phyloP scores from a whole-genome alignment of 2,888 invertebrate species.

The Iphiclides podalirius region DNA sequence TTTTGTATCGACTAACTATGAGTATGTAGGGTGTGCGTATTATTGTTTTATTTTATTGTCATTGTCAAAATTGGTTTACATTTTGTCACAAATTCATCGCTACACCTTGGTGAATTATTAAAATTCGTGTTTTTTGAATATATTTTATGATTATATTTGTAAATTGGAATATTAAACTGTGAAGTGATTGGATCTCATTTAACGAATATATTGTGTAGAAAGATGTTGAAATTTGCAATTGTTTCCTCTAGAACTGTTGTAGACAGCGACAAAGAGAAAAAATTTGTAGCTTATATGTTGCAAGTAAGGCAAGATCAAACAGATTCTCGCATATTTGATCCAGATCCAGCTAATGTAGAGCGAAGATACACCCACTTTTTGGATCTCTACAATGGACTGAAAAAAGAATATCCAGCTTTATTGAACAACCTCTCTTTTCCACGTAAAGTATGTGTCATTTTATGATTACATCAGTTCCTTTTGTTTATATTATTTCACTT shows the following conservation, averaged over 20 bases:
- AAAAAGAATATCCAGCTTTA: constrained; percentile 77
- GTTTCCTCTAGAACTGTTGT: constrained; percentile 83
- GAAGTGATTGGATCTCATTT: background rate
- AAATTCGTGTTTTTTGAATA: background rate
- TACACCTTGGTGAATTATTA: background rate
- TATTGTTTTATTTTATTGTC: no score
- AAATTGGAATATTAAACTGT: background rate
- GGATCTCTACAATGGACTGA: constrained; percentile 81
- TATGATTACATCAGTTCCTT: constrained; percentile 9
- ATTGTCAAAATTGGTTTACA: no score
- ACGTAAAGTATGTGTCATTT: constrained; percentile 76
- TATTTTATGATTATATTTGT: background rate
- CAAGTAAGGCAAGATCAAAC: constrained; percentile 81
- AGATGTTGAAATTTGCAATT: constrained; percentile 82
- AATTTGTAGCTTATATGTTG: constrained; percentile 85
- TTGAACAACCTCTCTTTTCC: constrained; percentile 81
- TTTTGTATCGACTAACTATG: no score
- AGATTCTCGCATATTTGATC: constrained; percentile 63
- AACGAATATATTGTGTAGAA: background rate
- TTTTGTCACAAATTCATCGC: background rate
- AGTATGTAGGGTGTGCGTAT: no score
- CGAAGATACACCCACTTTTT: constrained; percentile 87
- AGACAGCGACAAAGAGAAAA: constrained; percentile 81
- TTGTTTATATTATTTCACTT: constrained; percentile 8
- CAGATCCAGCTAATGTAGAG: constrained; percentile 83